Evolutionary conservation across 2,797 vertebrate genomes (phyloP), one percentile per base, ranked within the genome.

Genomic region (Distichodus sexfasciatus): DNA sequence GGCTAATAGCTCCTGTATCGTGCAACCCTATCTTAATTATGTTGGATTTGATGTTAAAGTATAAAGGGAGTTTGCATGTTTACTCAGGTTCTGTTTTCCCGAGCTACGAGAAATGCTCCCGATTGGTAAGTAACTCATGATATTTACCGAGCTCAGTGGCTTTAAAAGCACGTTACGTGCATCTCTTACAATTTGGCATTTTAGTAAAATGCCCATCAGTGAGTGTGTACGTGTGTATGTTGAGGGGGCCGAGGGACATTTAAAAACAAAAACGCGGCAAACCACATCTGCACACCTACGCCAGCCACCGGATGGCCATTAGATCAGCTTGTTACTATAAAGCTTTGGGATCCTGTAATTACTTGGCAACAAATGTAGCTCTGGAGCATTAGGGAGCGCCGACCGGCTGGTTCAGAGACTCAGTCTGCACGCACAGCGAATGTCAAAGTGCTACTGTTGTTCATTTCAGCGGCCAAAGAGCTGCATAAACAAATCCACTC

Each of bases 401-500:
- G 12, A 14, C 28, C 38, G 23, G 19, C 23, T 68, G 33, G 58
- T 58, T 12, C 14, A 23, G 1, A 17, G 66, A 36, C 59, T 53
- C 6, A 3, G 5, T 36, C 26, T 17, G 28, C 29, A 50, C 58
- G 57, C 24, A n/a, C n/a, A 53, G 31, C 3, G 46, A 47, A 35
- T 60, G 40, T 14, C 59, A 38, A 40, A 17, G 38, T 51, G 23
- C 21, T 44, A 24, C 66, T 23, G 79, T 78, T 88, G 84, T 86
- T 85, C 82, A 85, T 85, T 89, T 86, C 73, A 77, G 74, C 2
- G 43, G 38, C 14, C n/a, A 54, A 50, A 78, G 80, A 69, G 72
- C 67, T 73, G 61, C 81, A 72, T 51, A 61, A 66, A 72, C 82
- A 87, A 90, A 86, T 78, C 87, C 76, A 75, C 86, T 86, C 86